A percentile compares a stretch with the other conserved stretches of the same genome.
Conservation (phyloP, 2,888 invertebrate genomes). For the Anodontia alba region DNA sequence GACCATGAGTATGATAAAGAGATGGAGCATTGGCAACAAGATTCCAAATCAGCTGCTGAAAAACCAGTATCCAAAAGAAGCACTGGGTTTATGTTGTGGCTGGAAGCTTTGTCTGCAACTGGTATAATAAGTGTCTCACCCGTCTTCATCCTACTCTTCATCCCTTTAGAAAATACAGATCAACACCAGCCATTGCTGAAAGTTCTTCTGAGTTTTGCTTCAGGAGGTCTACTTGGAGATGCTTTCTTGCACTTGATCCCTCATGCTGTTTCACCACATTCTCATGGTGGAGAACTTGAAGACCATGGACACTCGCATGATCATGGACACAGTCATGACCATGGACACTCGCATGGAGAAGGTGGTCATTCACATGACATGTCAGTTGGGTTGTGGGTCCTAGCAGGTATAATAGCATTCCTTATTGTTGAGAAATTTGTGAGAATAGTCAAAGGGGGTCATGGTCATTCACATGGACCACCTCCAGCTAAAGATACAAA, state of each 20-base stretch:
- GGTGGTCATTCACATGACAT: slow-evolving; percentile 89
- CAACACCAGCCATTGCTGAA: slow-evolving; percentile 95
- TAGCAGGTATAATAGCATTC: slow-evolving; percentile 96
- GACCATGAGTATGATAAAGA: slow-evolving; percentile 70
- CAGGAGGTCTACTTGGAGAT: slow-evolving; percentile 95
- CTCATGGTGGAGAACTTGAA: slow-evolving; percentile 79
- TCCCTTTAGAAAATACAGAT: slow-evolving; percentile 92
- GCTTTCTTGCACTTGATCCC: slow-evolving; percentile 99
- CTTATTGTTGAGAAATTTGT: slow-evolving; percentile 94
- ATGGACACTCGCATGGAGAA: slow-evolving; percentile 75
- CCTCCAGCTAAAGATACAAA: slow-evolving; percentile 21
- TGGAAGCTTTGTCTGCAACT: slow-evolving; percentile 95
- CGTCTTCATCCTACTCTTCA: slow-evolving; percentile 95
- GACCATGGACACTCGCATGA: slow-evolving; percentile 77
- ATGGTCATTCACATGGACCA: slow-evolving; percentile 87
- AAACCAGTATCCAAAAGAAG: slow-evolving; percentile 62
- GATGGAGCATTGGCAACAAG: slow-evolving; percentile 67
- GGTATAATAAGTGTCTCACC: slow-evolving; percentile 97
- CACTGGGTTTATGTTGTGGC: slow-evolving; percentile 87
- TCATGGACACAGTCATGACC: slow-evolving; percentile 86
- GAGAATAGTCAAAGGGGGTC: slow-evolving; percentile 92
- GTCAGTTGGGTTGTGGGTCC: slow-evolving; percentile 96
- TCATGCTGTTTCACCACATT: slow-evolving; percentile 90
- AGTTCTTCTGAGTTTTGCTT: slow-evolving; percentile 87
- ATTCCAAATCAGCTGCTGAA: slow-evolving; percentile 66